Conservation (phyloP, 2,888 invertebrate genomes). For the Liopterus haemorrhoidalis region DNA sequence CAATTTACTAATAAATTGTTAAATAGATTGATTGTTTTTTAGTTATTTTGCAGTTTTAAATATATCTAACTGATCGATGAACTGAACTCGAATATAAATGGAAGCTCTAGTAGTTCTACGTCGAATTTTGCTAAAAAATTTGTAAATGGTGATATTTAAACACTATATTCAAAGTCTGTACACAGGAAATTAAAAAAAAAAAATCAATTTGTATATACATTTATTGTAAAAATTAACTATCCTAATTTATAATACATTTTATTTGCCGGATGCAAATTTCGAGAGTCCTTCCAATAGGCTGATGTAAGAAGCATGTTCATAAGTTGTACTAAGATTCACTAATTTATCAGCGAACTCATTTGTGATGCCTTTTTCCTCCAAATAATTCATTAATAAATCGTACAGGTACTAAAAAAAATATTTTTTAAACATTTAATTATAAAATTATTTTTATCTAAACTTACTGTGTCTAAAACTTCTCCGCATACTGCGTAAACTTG, state of each 20-base stretch:
- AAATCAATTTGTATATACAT: no score
- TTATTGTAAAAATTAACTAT: no score
- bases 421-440: constrained; percentile 9
- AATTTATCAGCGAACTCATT: constrained; percentile 89
- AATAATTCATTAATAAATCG: constrained; percentile 86
- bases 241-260: constrained; percentile 21
- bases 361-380: constrained; percentile 93
- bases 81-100: no score
- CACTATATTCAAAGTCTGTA: no score
- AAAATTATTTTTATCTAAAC: constrained; percentile 36
- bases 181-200: no score
- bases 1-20: no score
- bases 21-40: no score
- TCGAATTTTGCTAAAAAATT: no score
- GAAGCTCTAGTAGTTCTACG: no score
- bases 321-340: constrained; percentile 80
- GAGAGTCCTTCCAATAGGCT: constrained; percentile 79
- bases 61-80: no score
- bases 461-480: constrained; percentile 90
- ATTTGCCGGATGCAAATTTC: constrained; percentile 68
- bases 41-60: no score
- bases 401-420: constrained; percentile 73
- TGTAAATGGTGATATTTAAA: no score
- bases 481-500: constrained; percentile 86
- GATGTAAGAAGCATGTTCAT: constrained; percentile 91